Percentiles rank a stretch among this genome's conserved stretches.
phyloP scores from a whole-genome alignment of 2,113 vertebrate genomes.

The Strigops habroptila region DNA sequence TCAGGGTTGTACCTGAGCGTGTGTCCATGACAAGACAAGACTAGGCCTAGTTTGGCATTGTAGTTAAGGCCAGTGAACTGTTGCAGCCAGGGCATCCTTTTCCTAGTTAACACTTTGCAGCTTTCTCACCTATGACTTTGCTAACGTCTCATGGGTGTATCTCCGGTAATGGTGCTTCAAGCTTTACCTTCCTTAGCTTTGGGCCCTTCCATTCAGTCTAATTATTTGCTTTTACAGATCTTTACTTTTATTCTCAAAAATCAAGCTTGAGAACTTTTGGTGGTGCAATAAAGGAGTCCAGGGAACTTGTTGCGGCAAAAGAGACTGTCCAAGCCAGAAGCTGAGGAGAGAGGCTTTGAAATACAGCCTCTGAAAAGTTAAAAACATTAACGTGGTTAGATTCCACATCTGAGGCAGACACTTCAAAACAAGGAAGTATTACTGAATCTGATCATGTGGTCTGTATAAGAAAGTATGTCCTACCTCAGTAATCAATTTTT shows the following conservation, averaged over 20 bases:
- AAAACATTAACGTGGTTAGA: not conserved
- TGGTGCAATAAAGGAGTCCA: slow-evolving; percentile 51
- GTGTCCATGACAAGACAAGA: not conserved
- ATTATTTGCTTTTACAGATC: not conserved
- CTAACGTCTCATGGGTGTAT: not conserved
- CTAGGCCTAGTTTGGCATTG: not conserved
- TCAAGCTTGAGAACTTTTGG: slow-evolving; percentile 67
- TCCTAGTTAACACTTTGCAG: not conserved
- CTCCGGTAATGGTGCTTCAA: slow-evolving; percentile 21
- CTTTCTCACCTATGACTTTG: not conserved
- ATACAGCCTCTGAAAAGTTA: not conserved
- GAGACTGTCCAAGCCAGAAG: not conserved
- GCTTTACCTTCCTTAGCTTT: slow-evolving; percentile 30
- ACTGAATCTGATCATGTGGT: not conserved
- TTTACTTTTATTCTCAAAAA: slow-evolving; percentile 41
- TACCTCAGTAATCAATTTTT: not conserved
- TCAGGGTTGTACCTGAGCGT: not conserved
- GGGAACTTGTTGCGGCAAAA: slow-evolving; percentile 22
- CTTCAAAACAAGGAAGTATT: not conserved
- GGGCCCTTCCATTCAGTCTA: slow-evolving; percentile 3
- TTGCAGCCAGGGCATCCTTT: not conserved
- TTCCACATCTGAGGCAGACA: not conserved
- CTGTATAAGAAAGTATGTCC: not conserved
- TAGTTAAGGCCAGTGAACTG: not conserved
- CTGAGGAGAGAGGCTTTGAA: not conserved